Base-by-base conservation (phyloP, 2,888 invertebrate species). In the Pediacus dermestoides region DNA sequence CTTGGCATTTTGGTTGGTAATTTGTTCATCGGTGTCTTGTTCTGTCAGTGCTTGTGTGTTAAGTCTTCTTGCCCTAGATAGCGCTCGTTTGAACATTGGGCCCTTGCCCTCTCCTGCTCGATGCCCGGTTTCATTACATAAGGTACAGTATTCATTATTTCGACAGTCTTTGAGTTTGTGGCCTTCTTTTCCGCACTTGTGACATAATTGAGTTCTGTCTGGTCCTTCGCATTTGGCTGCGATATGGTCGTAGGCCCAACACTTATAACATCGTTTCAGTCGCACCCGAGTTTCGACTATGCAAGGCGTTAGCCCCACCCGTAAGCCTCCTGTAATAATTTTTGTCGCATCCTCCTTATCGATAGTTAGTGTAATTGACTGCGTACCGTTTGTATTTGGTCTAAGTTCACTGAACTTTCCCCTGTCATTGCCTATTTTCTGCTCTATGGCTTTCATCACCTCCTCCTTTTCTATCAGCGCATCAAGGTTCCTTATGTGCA, bases 401-500 rank as follows among this genome's bases (percentile, higher is more conserved):
- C 30, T 6, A 12, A 30, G 12, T 4, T 11, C 12, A n/a, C 14
- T 14, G n/a, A 30, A 7, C 30, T 15, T 14, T 15, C 10, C 4
- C 11, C 4, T 4, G n/a, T 26, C 8, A 30, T 10, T 6, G 6
- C 16, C 9, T 12, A n/a, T 4, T 6, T n/a, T 14, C 4, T 30
- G 12, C 15, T 30, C 30, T 6, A 30, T 9, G 6, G 30, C 30
- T 6, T 6, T 13, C 14, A 4, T 9, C 6, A 30, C 7, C 16
- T 30, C 30, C 15, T 30, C 30, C 30, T 30, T 30, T 4, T 4
- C 14, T n/a, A 15, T 30, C 4, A 30, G 4, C 6, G 30, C 30
- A 9, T 30, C 30, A 7, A 13, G 8, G 9, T n/a, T n/a, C 16
- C 30, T 36, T 2, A 36, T 36, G 22, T 36, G 22, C 2, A 36